A percentile compares a stretch with the other conserved stretches of the same genome.
Conservation (phyloP, 2,113 vertebrate species). For the Cephalopholis sonnerati region DNA sequence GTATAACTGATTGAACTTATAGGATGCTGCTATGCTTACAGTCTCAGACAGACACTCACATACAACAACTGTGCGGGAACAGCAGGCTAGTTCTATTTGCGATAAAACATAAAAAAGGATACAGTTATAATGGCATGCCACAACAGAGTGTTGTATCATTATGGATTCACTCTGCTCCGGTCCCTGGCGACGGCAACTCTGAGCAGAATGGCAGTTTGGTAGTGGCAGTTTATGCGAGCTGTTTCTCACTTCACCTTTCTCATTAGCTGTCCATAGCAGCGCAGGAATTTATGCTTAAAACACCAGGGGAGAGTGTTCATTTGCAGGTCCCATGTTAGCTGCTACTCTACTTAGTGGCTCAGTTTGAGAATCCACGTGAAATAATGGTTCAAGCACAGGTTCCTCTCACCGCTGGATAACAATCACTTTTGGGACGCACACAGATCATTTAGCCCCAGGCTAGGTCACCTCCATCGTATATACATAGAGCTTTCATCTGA, state of each 20-base stretch:
- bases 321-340: conserved; percentile 26
- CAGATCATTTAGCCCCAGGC: conserved; percentile 62
- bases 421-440: conserved; percentile 62
- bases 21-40: conserved; percentile 52
- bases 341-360: conserved; percentile 31
- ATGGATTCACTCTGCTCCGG: conserved; percentile 38
- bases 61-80: conserved; percentile 38
- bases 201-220: conserved; percentile 43
- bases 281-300: conserved; percentile 39
- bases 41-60: conserved; percentile 38
- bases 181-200: conserved; percentile 7
- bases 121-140: conserved; percentile 35
- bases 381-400: conserved; percentile 49
- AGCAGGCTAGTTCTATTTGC: conserved; percentile 47
- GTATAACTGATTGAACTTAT: conserved; percentile 52
- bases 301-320: conserved; percentile 35
- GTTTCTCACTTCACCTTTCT: conserved; percentile 37
- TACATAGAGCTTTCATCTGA: conserved; percentile 67
- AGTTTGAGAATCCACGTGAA: conserved; percentile 49
- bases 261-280: conserved; percentile 36
- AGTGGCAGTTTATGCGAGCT: background rate
- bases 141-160: conserved; percentile 30
- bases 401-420: conserved; percentile 54
- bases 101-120: conserved; percentile 46
- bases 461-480: conserved; percentile 61